Conservation (phyloP, 2,113 vertebrate species). For the Catharus minimus region DNA sequence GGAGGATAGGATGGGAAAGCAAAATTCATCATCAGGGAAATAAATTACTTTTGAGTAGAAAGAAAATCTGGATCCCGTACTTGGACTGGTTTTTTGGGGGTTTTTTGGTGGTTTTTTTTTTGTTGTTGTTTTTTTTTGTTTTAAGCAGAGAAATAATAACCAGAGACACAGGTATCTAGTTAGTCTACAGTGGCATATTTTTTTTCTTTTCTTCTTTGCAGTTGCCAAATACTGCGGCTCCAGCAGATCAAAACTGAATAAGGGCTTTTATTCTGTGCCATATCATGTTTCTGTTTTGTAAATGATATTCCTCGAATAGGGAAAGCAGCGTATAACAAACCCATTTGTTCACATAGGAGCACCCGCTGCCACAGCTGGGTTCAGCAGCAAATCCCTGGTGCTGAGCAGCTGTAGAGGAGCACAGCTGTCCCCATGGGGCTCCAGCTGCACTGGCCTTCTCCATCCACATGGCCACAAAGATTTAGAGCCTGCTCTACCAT, state of each 20-base stretch:
- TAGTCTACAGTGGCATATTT: background rate
- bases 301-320: background rate
- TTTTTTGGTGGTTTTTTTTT: background rate
- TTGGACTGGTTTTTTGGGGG: background rate
- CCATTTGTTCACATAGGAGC: accelerated
- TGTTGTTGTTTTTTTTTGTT: background rate
- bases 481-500: background rate
- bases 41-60: background rate
- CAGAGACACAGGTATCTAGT: background rate
- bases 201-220: background rate
- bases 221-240: background rate
- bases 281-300: background rate
- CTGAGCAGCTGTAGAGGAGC: background rate
- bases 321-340: background rate
- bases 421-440: background rate
- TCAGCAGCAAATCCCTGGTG: accelerated
- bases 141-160: background rate
- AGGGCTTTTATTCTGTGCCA: background rate
- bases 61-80: background rate
- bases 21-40: background rate
- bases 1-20: background rate
- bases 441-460: background rate
- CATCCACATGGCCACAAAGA: accelerated
- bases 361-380: background rate
- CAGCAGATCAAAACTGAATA: background rate